A percentile compares a stretch with the other conserved stretches of the same genome.
Evolutionary conservation across 1,140 invertebrate species (phyloP).

Genomic region (Pseudomyrmex gracilis): DNA sequence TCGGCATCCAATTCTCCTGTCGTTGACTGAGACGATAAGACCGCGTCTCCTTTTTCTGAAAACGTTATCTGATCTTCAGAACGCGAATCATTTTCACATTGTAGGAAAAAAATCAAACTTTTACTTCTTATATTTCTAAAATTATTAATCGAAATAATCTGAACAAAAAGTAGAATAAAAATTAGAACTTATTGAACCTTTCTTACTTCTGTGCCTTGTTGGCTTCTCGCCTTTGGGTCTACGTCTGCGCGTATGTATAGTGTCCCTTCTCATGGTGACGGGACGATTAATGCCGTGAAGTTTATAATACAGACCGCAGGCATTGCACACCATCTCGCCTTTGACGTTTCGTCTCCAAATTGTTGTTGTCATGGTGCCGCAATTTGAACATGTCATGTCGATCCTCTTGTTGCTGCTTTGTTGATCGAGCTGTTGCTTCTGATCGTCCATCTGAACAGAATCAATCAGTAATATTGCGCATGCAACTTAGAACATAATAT

Average conservation of each 20-base stretch:
- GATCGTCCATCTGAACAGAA: conserved; percentile 76
- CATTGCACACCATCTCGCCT: conserved; percentile 97
- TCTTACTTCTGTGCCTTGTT: conserved; percentile 83
- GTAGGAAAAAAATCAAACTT: too few relatives aligned
- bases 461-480: neutral
- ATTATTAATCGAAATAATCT: neutral
- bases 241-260: conserved; percentile 97
- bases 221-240: conserved; percentile 90
- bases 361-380: conserved; percentile 95
- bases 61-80: conserved; percentile 15
- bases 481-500: neutral
- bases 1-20: conserved; percentile 83
- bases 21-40: conserved; percentile 72
- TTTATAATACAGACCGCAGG: conserved; percentile 97
- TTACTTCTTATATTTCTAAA: too few relatives aligned
- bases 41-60: conserved; percentile 80
- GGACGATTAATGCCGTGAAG: conserved; percentile 96
- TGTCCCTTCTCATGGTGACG: conserved; percentile 97
- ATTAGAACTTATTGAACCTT: neutral
- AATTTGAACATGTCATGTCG: conserved; percentile 92
- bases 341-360: conserved; percentile 96
- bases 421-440: conserved; percentile 80
- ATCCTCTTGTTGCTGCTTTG: conserved; percentile 85
- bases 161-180: neutral
- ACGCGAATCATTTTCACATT: neutral